A percentile compares a stretch with the other conserved stretches of the same genome.
phyloP scores from a whole-genome alignment of 2,797 vertebrate species.

The Melanotaenia trifasciata region DNA sequence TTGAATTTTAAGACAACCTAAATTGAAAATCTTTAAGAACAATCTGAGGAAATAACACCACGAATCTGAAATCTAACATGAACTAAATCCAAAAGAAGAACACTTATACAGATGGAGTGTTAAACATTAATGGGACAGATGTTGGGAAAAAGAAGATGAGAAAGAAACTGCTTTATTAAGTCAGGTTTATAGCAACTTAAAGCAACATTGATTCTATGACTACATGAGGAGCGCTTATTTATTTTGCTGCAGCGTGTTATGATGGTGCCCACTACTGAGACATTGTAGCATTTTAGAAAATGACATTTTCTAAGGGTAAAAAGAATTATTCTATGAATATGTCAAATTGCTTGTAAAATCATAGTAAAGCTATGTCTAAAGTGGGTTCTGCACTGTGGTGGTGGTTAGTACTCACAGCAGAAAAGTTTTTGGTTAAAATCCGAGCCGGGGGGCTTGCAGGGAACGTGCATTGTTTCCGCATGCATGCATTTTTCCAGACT shows the following conservation, averaged over 20 bases:
- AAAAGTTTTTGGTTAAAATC: too few species aligned
- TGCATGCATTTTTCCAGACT: too few species aligned
- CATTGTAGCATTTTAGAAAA: too few species aligned
- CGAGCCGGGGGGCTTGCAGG: too few species aligned
- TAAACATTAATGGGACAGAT: conserved; percentile 70
- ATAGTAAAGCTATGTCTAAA: neutral
- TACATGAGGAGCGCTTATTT: neutral
- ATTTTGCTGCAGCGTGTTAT: neutral
- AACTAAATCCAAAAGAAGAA: neutral
- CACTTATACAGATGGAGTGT: conserved; percentile 62
- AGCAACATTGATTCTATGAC: neutral
- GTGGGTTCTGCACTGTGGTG: too few species aligned
- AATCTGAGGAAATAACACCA: too few species aligned
- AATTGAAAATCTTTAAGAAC: too few species aligned
- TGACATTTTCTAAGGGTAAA: too few species aligned
- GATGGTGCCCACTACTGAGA: neutral
- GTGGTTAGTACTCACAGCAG: too few species aligned
- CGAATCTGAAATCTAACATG: too few species aligned
- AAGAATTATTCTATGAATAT: too few species aligned
- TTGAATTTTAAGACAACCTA: neutral
- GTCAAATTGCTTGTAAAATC: neutral
- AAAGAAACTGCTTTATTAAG: neutral
- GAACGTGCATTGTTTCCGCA: too few species aligned
- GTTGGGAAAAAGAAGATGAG: conserved; percentile 30
- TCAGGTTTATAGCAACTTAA: conserved; percentile 3